Conservation (phyloP, 2,888 invertebrate species). For the Dryobotodes eremita region DNA sequence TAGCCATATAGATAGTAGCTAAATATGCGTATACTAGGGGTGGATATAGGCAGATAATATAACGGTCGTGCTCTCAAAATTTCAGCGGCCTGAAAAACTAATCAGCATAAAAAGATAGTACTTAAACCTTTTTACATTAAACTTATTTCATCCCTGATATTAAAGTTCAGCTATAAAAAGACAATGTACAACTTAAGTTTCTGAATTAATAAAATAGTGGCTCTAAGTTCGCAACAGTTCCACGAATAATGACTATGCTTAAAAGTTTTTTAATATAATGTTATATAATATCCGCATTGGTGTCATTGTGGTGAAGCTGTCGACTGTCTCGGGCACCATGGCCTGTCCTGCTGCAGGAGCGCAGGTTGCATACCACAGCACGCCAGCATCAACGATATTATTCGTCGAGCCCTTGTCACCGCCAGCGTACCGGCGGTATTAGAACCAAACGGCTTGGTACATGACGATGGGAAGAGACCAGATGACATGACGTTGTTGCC, state of each 20-base stretch:
- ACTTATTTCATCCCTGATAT: constrained; percentile 31
- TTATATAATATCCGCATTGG: background rate
- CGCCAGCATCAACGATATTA: no score
- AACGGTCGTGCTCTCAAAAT: background rate
- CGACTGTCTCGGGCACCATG: no score
- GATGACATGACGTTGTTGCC: no score
- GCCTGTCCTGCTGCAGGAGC: no score
- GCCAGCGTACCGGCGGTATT: no score
- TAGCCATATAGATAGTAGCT: background rate
- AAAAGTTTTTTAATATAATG: constrained; percentile 20
- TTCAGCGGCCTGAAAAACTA: constrained; percentile 1
- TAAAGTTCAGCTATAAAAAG: constrained; percentile 39
- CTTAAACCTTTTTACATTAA: constrained; percentile 30
- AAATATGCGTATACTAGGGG: no score
- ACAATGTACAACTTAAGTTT: constrained; percentile 26
- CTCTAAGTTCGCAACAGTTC: constrained; percentile 8
- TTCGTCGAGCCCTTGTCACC: no score
- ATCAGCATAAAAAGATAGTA: constrained; percentile 46
- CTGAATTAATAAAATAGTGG: constrained; percentile 6
- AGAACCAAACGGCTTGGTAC: no score
- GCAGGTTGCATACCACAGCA: no score
- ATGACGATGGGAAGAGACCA: no score
- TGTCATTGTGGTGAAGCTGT: no score
- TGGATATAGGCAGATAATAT: background rate
- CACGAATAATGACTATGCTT: constrained; percentile 14